Base-by-base conservation (phyloP, 2,888 invertebrate species). In the Caradrina kadenii region DNA sequence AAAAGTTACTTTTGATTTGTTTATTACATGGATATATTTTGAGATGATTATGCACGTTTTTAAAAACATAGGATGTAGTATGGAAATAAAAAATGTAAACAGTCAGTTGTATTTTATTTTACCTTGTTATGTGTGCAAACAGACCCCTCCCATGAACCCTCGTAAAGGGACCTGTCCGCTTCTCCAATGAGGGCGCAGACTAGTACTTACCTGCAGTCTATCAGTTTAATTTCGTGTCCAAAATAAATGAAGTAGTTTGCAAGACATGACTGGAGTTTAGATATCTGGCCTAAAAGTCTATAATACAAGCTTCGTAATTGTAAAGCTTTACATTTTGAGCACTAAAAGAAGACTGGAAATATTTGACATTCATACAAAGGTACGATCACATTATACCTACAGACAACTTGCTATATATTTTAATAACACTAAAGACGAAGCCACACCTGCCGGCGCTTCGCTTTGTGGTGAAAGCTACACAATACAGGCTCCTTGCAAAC, bases 31-130 rank as follows among this genome's bases (percentile, higher is more conserved):
- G 8, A 49, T 74, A 17, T 35, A n/a, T 56, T 73, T 61, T 60
- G 35, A 75, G 21, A 60, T 60, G 21, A 76, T 19, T 39, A 8
- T 50, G 56, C 39, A 39, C n/a, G 26, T 4, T 39, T 26, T 49
- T 39, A 31, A 7, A 48, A 19, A 7, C 22, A 19, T 74, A 39
- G 13, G 8, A 7, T 19, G 19, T 48, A 39, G 11, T 2, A 11
- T 52, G 15, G 7, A 2, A 66, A n/a, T 53, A 19, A 53, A 53
- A 45, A 17, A 49, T 39, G 15, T 17, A 19, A 1, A n/a, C n/a
- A 31, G 21, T 7, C 13, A 3, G 4, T 21, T 6, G 42, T 52
- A 13, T 66, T 68, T 53, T 48, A 68, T 5, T 67, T 31, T 13
- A 22, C 11, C 11, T n/a, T 49, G 49, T 11, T 13, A 39, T 17